A percentile compares a stretch with the other conserved stretches of the same genome.
These are phyloP conservation scores for Eilema depressum DNA, from an alignment of 2,888 invertebrate genomes.

Conservation along the genomic window DNA sequence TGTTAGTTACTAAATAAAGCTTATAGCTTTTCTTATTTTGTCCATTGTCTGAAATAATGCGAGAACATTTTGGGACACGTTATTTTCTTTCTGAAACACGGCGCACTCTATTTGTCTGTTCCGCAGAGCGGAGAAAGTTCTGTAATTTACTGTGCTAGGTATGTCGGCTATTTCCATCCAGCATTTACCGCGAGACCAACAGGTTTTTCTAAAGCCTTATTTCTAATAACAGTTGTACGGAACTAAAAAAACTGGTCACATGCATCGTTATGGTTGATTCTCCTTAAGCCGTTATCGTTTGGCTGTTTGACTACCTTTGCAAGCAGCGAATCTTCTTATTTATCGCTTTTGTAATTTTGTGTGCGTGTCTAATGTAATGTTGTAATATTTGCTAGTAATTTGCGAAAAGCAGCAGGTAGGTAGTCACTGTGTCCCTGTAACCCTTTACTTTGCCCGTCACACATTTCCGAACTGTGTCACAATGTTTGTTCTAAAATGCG, in stretches of 20 bases:
- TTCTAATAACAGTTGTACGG: slow-evolving; percentile 40
- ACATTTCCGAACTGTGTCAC: not conserved
- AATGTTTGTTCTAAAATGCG: not conserved
- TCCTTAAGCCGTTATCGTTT: not conserved
- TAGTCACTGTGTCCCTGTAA: not conserved
- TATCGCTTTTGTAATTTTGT: too few relatives aligned
- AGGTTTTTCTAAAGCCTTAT: slow-evolving; percentile 50
- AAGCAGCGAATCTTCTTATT: not conserved
- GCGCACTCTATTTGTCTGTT: slow-evolving; percentile 4
- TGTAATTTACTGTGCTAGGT: slow-evolving; percentile 60
- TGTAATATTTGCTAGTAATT: not conserved
- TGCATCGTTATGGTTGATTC: not conserved
- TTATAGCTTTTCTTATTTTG: too few relatives aligned
- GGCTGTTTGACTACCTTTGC: not conserved
- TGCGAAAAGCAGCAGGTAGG: too few relatives aligned
- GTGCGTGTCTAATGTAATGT: not conserved
- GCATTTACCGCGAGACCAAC: slow-evolving; percentile 49
- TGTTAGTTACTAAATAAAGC: too few relatives aligned
- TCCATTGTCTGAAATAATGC: not conserved
- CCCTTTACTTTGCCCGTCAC: not conserved
- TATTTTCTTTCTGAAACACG: slow-evolving; percentile 53
- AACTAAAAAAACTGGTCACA: not conserved
- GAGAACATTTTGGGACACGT: slow-evolving; percentile 30
- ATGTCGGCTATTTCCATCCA: slow-evolving; percentile 34
- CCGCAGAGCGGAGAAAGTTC: slow-evolving; percentile 57